These are phyloP conservation scores for Saguinus imperator DNA, from an alignment of 2,113 vertebrate genomes.

Conservation along the genomic window DNA sequence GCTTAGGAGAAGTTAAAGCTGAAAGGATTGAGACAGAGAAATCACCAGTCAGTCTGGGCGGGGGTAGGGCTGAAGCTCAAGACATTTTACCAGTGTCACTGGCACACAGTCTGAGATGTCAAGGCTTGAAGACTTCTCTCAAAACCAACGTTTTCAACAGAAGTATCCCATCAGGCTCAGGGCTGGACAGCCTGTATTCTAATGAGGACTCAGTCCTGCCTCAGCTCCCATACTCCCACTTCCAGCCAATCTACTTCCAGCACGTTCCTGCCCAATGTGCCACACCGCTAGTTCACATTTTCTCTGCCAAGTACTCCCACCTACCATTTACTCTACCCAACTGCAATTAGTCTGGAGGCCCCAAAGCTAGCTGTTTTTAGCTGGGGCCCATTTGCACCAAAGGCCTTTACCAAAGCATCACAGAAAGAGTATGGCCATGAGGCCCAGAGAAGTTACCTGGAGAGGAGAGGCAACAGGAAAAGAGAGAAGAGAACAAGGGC, in stretches of 20 bases:
- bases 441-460: neutral
- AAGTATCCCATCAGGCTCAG: neutral
- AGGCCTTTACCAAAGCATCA: neutral
- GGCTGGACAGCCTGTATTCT: neutral
- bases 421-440: neutral
- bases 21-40: constrained; percentile 77
- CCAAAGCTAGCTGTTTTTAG: neutral
- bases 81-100: neutral
- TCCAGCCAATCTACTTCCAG: neutral
- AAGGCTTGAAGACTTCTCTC: neutral
- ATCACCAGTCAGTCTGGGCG: neutral
- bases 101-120: neutral
- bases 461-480: neutral
- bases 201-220: neutral
- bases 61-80: neutral
- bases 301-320: neutral
- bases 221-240: neutral
- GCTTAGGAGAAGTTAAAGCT: constrained; percentile 99
- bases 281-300: neutral
- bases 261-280: neutral
- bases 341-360: neutral
- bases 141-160: neutral
- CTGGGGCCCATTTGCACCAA: constrained; percentile 9
- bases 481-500: neutral
- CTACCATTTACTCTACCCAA: neutral